Conservation (phyloP, 2,113 vertebrate species). For the Osmerus mordax region DNA sequence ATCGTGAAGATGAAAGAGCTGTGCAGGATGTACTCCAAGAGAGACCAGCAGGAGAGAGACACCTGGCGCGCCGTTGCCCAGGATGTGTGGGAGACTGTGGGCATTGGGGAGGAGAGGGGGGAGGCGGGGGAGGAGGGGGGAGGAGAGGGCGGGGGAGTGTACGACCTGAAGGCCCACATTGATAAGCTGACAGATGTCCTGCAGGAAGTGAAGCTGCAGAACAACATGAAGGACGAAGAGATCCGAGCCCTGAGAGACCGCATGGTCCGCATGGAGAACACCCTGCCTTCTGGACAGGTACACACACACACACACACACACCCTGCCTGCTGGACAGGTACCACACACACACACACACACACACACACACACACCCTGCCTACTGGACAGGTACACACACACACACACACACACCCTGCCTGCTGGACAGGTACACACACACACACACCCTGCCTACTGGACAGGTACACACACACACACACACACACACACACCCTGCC, state of each 20-base stretch:
- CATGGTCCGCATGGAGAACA: conserved; percentile 87
- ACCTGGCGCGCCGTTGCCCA: conserved; percentile 80
- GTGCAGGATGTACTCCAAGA: conserved; percentile 79
- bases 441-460: no score
- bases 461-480: no score
- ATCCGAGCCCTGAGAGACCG: conserved; percentile 82
- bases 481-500: no score
- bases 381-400: no score
- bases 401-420: no score
- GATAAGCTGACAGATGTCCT: conserved; percentile 85
- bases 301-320: not conserved
- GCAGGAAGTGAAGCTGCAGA: conserved; percentile 87
- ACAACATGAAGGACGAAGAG: conserved; percentile 90
- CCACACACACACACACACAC: no score
- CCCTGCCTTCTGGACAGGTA: conserved; percentile 78
- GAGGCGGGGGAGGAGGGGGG: conserved; percentile 50
- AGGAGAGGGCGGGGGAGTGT: conserved; percentile 63
- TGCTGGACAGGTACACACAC: no score
- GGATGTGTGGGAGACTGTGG: conserved; percentile 87
- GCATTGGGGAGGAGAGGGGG: conserved; percentile 72
- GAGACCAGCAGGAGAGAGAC: conserved; percentile 74
- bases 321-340: no score
- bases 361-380: no score
- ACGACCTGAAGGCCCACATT: conserved; percentile 83
- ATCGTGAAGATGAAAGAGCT: conserved; percentile 88